A percentile compares a stretch with the other conserved stretches of the same genome.
Conservation (phyloP, 2,888 invertebrate genomes). For the Ochropleura leucogaster region DNA sequence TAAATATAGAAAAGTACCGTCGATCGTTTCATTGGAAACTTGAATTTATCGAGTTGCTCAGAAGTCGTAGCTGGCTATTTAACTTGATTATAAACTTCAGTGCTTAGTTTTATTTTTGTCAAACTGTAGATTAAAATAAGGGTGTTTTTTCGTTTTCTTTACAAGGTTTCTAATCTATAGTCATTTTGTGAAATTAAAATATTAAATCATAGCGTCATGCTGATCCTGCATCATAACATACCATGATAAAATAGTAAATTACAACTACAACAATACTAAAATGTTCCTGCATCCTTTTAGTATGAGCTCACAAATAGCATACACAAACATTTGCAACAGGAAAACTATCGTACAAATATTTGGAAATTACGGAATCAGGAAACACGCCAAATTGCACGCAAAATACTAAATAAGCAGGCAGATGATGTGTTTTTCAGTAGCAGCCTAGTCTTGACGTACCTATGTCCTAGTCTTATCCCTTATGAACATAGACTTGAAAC, state of each 20-base stretch:
- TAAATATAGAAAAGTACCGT: constrained; percentile 48
- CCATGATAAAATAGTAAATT: neutral
- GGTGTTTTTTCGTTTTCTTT: neutral
- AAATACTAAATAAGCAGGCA: neutral
- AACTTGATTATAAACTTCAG: constrained; percentile 23
- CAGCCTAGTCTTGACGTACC: neutral
- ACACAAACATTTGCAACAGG: constrained; percentile 7
- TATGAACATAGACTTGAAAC: neutral
- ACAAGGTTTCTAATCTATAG: neutral
- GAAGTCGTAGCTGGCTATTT: constrained; percentile 25
- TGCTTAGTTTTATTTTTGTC: neutral
- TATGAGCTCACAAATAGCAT: neutral
- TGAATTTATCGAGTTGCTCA: constrained; percentile 41
- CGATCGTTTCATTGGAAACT: constrained; percentile 47
- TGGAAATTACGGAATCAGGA: neutral
- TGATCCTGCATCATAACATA: neutral
- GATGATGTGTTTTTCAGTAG: neutral
- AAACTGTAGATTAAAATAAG: neutral
- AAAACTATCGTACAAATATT: constrained; percentile 17
- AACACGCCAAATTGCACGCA: neutral
- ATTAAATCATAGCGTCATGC: neutral
- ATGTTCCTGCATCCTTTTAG: constrained; percentile 13
- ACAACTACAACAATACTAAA: neutral
- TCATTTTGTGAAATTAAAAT: neutral
- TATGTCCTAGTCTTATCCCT: neutral